These are phyloP conservation scores for Lithophane ornitopus DNA, from an alignment of 2,888 invertebrate genomes.

Conservation along the genomic window DNA sequence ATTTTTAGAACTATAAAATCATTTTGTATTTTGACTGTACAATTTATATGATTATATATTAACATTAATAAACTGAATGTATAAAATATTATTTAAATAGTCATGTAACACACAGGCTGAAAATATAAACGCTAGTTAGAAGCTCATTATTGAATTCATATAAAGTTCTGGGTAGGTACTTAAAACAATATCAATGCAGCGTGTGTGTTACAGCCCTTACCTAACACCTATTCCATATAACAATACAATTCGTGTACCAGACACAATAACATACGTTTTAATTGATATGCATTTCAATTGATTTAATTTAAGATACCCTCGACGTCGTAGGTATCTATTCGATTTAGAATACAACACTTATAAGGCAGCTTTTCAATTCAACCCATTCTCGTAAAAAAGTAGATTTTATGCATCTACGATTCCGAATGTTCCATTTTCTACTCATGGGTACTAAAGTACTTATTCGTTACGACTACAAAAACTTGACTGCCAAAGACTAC, in stretches of 20 bases:
- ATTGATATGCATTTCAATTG: constrained; percentile 72
- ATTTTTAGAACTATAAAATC: constrained; percentile 12
- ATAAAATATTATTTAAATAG: constrained; percentile 46
- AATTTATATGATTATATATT: constrained; percentile 23
- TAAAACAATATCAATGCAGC: constrained; percentile 22
- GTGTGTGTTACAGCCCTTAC: constrained; percentile 57
- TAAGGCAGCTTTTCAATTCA: constrained; percentile 42
- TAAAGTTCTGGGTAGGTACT: not conserved
- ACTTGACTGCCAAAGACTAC: constrained; percentile 54
- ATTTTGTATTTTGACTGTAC: constrained; percentile 7
- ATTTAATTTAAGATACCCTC: constrained; percentile 34
- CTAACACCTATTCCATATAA: constrained; percentile 62
- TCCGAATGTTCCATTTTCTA: constrained; percentile 37
- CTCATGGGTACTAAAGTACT: constrained; percentile 31
- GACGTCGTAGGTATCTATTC: constrained; percentile 24
- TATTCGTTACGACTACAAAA: constrained; percentile 46
- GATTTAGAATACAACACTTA: constrained; percentile 46
- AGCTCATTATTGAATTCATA: constrained; percentile 9
- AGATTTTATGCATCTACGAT: constrained; percentile 34
- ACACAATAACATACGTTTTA: constrained; percentile 71
- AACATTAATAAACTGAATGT: constrained; percentile 40
- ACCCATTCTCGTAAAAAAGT: constrained; percentile 41
- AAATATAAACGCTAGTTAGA: constrained; percentile 6
- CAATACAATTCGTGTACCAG: constrained; percentile 76
- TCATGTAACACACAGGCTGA: constrained; percentile 55